Evolutionary conservation across 2,113 vertebrate species (phyloP), one percentile per base, ranked within the genome.

Genomic region (Saimiri boliviensis): DNA sequence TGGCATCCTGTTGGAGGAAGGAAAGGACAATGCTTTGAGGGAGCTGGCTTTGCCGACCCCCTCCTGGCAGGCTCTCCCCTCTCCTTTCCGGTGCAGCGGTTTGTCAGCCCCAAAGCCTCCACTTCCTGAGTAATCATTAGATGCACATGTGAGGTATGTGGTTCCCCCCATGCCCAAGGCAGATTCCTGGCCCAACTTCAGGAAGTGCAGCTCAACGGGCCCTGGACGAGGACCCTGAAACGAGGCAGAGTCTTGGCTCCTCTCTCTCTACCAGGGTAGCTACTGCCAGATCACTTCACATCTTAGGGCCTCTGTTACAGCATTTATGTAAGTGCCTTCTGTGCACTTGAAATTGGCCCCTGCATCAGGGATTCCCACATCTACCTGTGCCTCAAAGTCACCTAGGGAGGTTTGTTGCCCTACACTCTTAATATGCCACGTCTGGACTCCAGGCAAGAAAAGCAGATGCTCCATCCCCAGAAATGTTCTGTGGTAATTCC

Each of bases 1-100:
- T 93, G 94, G 96, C 98, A 97, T 97, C 95, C 97, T 97, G 96
- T 63, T 58, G 95, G 95, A 97, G 98, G 98, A 98, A 98, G 95
- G 93, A 89, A 97, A 92, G 97, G 95, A 98, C 97, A 98, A 97
- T 97, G 96, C 80, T 92, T 73, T 3, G 76, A 93, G 92, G 40
- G 93, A 95, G 90, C 90, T 91, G 80, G 94, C 94, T 87, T 87
- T 30, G 86, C 86, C 73, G 89, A 87, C 84, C 93, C 45, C n/a
- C 94, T 92, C 60, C 81, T 58, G 63, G 84, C 19, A 66, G 76
- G 74, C 68, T 82, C 35, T 74, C 79, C 89, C 88, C 84, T 81
- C 97, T 93, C 86, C 94, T 97, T 97, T 97, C 97, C 84, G 58
- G 95, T 87, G 37, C 45, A 32, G 54, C 2, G 8, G 0, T 85